phyloP scores from a whole-genome alignment of 2,797 vertebrate species.

The Urocyon cinereoargenteus region DNA sequence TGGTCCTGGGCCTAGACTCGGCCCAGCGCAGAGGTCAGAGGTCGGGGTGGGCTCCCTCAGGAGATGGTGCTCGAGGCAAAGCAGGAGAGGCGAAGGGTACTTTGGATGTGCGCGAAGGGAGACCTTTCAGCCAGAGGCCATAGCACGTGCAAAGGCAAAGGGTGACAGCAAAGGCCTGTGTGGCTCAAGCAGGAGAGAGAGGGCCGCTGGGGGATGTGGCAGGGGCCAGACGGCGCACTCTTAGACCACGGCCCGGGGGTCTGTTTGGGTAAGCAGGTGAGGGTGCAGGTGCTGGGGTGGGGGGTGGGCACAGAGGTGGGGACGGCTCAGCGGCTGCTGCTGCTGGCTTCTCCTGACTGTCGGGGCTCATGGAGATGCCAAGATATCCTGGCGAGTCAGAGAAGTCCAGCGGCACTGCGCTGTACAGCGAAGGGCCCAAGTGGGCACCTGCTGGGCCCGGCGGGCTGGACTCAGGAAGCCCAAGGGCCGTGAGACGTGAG shows the following conservation, averaged over 20 bases:
- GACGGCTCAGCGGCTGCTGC: not conserved
- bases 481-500: not conserved
- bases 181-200: not conserved
- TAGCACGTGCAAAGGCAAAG: not conserved
- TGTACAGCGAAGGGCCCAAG: not conserved
- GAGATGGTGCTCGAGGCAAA: not conserved
- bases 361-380: accelerated
- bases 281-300: not conserved
- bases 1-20: too few relatives aligned
- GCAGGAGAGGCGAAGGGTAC: not conserved
- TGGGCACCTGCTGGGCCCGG: not conserved
- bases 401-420: accelerated
- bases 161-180: not conserved
- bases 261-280: not conserved
- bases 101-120: not conserved
- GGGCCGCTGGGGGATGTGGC: accelerated
- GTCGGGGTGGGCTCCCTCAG: not conserved
- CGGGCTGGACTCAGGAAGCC: not conserved
- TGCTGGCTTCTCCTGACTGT: not conserved
- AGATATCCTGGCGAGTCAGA: not conserved
- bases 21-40: not conserved
- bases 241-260: not conserved
- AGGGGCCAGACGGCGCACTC: not conserved
- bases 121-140: not conserved
- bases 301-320: not conserved